Percentiles rank a stretch among this genome's conserved stretches.
Conservation (phyloP, 2,797 vertebrate genomes). For the Iguana delicatissima region DNA sequence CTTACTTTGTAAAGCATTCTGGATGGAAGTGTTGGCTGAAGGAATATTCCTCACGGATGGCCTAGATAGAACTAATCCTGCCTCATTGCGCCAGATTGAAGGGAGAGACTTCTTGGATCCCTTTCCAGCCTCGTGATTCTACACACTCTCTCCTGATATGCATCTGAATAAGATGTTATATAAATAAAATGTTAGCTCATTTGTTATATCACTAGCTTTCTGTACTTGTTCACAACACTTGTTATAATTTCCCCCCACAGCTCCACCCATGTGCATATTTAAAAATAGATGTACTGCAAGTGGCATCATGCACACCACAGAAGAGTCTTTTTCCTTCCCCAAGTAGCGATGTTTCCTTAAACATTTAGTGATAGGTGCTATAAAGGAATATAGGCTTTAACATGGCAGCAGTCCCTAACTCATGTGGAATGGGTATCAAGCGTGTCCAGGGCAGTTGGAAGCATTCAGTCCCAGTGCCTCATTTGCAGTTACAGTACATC, state of each 20-base stretch:
- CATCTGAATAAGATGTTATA: constrained; percentile 41
- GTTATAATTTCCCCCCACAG: constrained; percentile 37
- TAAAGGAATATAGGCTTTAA: constrained; percentile 26
- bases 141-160: constrained; percentile 27
- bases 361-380: neutral
- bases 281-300: constrained; percentile 42
- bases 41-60: neutral
- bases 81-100: constrained; percentile 3
- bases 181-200: constrained; percentile 49
- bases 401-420: neutral
- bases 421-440: neutral
- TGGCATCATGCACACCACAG: constrained; percentile 38
- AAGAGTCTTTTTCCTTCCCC: constrained; percentile 10
- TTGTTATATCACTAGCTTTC: constrained; percentile 58
- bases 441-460: neutral
- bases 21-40: neutral
- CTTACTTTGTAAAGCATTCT: neutral
- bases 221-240: constrained; percentile 41
- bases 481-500: rapidly evolving
- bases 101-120: neutral
- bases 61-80: constrained; percentile 16
- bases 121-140: constrained; percentile 7
- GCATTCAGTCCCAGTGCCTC: rapidly evolving
- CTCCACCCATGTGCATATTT: constrained; percentile 59
- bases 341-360: constrained; percentile 49